Evolutionary conservation across 2,113 vertebrate genomes (phyloP).

Genomic region (Odontophorus gujanensis): DNA sequence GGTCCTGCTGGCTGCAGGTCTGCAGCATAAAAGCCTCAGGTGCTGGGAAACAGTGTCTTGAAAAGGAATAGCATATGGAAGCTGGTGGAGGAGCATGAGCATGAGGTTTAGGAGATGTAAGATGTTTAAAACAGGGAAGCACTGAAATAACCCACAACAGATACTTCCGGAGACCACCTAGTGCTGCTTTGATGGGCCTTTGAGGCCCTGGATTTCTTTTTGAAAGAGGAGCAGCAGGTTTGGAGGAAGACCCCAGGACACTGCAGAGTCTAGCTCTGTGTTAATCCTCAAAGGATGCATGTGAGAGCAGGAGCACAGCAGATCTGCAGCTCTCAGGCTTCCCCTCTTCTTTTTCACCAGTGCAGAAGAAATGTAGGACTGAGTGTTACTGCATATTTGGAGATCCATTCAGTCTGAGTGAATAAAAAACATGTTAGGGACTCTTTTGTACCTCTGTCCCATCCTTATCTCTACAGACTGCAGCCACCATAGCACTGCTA

Average conservation of each 20-base stretch:
- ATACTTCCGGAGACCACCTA: background rate
- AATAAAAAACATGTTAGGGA: background rate
- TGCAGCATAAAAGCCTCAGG: background rate
- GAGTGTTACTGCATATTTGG: background rate
- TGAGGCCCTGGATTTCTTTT: background rate
- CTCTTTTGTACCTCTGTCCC: background rate
- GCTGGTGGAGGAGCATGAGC: background rate
- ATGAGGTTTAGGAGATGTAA: background rate
- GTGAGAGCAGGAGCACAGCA: background rate
- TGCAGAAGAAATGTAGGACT: background rate
- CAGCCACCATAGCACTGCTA: background rate
- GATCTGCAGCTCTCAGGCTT: background rate
- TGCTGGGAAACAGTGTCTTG: background rate
- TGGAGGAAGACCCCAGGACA: background rate
- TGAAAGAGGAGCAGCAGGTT: background rate
- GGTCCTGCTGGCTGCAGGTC: background rate
- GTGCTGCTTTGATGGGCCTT: background rate
- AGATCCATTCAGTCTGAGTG: background rate
- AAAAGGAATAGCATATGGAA: background rate
- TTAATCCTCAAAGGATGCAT: background rate
- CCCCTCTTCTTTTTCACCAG: background rate
- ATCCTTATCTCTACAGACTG: background rate
- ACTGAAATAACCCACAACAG: background rate
- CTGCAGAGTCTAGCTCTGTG: background rate
- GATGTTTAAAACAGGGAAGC: background rate